phyloP scores from a whole-genome alignment of 2,113 vertebrate species.

The Hippopotamus amphibius region DNA sequence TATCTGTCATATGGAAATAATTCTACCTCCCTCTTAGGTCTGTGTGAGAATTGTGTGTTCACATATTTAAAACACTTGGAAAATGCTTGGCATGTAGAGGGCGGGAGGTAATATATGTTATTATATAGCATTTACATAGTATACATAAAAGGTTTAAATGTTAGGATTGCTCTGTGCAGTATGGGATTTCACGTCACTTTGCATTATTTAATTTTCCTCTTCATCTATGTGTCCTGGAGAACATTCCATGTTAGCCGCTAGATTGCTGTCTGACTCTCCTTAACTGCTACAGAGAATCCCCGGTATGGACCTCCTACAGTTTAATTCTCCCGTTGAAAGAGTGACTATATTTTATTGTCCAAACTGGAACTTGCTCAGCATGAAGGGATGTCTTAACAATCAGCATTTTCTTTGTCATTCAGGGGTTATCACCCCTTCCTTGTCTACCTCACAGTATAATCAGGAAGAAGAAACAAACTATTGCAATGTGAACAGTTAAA shows the following conservation, averaged over 20 bases:
- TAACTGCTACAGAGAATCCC: background rate
- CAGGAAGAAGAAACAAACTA: too few species aligned
- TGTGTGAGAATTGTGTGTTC: fast-evolving
- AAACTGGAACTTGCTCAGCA: background rate
- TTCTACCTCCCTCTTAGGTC: fast-evolving
- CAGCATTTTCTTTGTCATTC: background rate
- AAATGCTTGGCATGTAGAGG: fast-evolving
- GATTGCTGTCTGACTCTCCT: background rate
- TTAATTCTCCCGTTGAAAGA: background rate
- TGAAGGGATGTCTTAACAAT: background rate
- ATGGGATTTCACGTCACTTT: fast-evolving
- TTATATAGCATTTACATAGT: fast-evolving
- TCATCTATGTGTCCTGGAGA: background rate
- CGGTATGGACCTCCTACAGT: fast-evolving
- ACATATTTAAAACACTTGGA: background rate
- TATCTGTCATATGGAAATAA: fast-evolving
- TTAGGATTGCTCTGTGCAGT: fast-evolving
- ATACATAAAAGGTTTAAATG: fast-evolving
- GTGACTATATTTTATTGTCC: background rate
- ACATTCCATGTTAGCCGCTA: fast-evolving
- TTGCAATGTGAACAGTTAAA: background rate
- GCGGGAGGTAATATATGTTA: fast-evolving
- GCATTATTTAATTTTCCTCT: background rate
- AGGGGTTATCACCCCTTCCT: too few species aligned
- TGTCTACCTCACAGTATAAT: background rate